A percentile compares a stretch with the other conserved stretches of the same genome.
phyloP scores from a whole-genome alignment of 2,888 invertebrate genomes.

The Geophilus truncorum region DNA sequence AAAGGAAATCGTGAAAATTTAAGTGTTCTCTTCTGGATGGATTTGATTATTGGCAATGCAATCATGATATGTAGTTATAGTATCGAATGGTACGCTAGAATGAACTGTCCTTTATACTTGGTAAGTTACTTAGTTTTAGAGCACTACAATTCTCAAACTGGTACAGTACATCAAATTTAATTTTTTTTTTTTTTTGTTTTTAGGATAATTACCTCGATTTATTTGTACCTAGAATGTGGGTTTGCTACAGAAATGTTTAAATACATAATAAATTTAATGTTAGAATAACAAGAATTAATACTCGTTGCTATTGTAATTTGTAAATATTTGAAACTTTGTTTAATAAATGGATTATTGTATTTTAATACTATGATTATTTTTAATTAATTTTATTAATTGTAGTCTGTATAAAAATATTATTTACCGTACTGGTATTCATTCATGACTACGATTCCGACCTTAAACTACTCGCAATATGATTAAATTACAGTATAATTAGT shows the following conservation, averaged over 20 bases:
- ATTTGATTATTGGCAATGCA: slow-evolving; percentile 71
- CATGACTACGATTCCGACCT: too few relatives aligned
- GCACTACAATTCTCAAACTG: not conserved
- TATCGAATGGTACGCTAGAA: slow-evolving; percentile 79
- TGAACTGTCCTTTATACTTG: slow-evolving; percentile 60
- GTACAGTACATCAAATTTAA: not conserved
- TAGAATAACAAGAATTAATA: too few relatives aligned
- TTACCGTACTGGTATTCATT: too few relatives aligned
- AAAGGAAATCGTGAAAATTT: slow-evolving; percentile 53
- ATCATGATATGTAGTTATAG: slow-evolving; percentile 69
- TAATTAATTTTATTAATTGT: too few relatives aligned
- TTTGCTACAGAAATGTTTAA: not conserved
- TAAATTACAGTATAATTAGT: too few relatives aligned
- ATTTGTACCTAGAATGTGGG: not conserved
- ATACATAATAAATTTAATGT: not conserved
- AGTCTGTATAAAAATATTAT: too few relatives aligned
- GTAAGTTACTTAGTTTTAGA: slow-evolving; percentile 42
- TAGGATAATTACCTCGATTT: not conserved
- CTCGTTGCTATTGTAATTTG: too few relatives aligned
- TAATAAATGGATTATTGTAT: too few relatives aligned
- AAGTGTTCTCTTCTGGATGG: slow-evolving; percentile 81
- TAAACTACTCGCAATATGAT: too few relatives aligned
- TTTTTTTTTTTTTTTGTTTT: not conserved
- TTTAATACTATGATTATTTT: too few relatives aligned
- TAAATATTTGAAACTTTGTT: too few relatives aligned